Evolutionary conservation across 1,140 invertebrate species (phyloP).

Genomic region (Drosophila navojoa): DNA sequence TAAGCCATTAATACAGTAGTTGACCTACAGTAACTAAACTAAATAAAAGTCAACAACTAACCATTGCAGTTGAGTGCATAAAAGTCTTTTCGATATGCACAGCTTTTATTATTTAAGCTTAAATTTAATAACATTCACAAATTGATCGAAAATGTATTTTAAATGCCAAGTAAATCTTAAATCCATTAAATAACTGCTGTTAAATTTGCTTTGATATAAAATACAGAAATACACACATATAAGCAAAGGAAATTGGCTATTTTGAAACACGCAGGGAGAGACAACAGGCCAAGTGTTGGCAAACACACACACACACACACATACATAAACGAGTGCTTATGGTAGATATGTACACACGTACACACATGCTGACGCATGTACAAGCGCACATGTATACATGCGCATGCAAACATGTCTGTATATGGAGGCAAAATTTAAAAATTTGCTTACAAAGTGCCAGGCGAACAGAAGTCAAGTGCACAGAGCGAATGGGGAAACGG

Average conservation of each 20-base stretch:
- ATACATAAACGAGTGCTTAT: neutral
- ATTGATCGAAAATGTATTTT: too few species aligned
- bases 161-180: too few species aligned
- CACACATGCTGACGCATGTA: neutral
- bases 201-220: constrained; percentile 1
- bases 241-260: constrained; percentile 4
- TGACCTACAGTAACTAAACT: neutral
- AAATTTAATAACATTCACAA: too few species aligned
- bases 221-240: neutral
- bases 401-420: constrained; percentile 46
- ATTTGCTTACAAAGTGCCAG: constrained; percentile 55
- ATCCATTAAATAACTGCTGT: neutral
- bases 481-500: neutral
- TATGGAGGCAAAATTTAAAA: constrained; percentile 37
- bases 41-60: neutral
- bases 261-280: neutral
- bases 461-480: constrained; percentile 37
- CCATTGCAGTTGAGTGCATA: neutral
- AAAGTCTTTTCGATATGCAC: too few species aligned
- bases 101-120: too few species aligned
- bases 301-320: neutral
- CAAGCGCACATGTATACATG: neutral
- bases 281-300: constrained; percentile 26
- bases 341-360: neutral
- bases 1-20: neutral